Percentiles rank a stretch among this genome's conserved stretches.
phyloP scores from a whole-genome alignment of 1,140 invertebrate species.

The Drosophila erecta region DNA sequence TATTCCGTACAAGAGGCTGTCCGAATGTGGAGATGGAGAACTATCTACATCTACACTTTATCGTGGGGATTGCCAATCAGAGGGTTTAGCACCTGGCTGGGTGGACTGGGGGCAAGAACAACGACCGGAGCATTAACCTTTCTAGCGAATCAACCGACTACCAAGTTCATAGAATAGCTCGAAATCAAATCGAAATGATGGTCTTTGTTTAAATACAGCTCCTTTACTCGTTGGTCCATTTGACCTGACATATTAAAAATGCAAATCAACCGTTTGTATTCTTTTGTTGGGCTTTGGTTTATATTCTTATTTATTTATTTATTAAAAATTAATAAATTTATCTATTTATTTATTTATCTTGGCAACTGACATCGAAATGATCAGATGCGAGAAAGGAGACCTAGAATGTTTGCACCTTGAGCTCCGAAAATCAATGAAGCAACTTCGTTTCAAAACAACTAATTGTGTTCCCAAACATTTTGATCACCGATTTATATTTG shows the following conservation, averaged over 20 bases:
- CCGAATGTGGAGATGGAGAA: no score
- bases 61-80: conserved; percentile 53
- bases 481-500: neutral
- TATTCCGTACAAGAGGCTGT: neutral
- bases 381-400: conserved; percentile 64
- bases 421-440: neutral
- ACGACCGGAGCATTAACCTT: conserved; percentile 57
- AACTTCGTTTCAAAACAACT: neutral
- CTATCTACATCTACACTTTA: neutral
- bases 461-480: neutral
- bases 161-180: conserved; percentile 56
- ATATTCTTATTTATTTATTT: no score
- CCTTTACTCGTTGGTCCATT: conserved; percentile 35
- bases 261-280: neutral
- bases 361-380: conserved; percentile 64
- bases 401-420: conserved; percentile 3
- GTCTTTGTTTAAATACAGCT: conserved; percentile 51
- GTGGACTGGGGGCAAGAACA: conserved; percentile 38
- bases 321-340: no score
- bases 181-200: conserved; percentile 58
- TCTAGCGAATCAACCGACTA: conserved; percentile 22
- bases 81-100: conserved; percentile 31
- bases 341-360: conserved; percentile 2
- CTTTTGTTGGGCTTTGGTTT: neutral
- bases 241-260: neutral